These are phyloP conservation scores for Rambutsinella grinnellia DNA, from an alignment of 2,888 invertebrate species.

Conservation along the genomic window DNA sequence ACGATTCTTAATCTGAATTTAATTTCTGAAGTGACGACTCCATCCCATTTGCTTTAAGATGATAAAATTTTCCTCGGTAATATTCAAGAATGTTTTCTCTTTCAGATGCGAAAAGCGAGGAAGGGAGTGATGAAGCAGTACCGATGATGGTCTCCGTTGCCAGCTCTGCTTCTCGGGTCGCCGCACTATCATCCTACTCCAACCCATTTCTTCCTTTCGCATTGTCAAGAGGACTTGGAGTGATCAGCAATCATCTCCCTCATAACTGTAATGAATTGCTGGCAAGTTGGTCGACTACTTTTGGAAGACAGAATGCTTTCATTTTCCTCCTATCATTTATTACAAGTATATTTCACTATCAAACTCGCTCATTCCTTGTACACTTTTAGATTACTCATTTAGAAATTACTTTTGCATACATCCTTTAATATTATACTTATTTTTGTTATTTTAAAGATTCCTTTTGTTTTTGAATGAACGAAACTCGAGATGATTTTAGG, in stretches of 20 bases:
- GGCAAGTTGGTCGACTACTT: slow-evolving; percentile 6
- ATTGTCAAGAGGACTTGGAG: not conserved
- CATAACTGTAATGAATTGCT: slow-evolving; percentile 3
- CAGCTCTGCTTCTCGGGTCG: slow-evolving; percentile 25
- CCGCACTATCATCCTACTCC: slow-evolving; percentile 1
- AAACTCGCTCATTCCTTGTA: too few species aligned
- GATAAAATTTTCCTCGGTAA: too few species aligned
- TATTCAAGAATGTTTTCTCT: not conserved
- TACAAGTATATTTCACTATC: too few species aligned
- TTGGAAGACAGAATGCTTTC: slow-evolving; percentile 6
- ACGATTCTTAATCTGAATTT: slow-evolving; percentile 14
- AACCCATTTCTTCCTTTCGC: not conserved
- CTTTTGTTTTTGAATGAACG: too few species aligned
- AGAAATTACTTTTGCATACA: too few species aligned
- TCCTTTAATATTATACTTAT: too few species aligned
- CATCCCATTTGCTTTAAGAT: not conserved
- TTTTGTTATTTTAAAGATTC: too few species aligned
- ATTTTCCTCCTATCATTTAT: slow-evolving; percentile 14
- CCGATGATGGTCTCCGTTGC: slow-evolving; percentile 44
- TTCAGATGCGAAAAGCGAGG: slow-evolving; percentile 27
- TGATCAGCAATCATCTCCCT: not conserved
- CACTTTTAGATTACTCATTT: too few species aligned
- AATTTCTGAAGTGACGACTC: slow-evolving; percentile 19
- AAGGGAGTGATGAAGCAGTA: slow-evolving; percentile 38
- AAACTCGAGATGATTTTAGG: too few species aligned